Evolutionary conservation across 2,888 invertebrate species (phyloP).

Genomic region (Ethmia dodecea): DNA sequence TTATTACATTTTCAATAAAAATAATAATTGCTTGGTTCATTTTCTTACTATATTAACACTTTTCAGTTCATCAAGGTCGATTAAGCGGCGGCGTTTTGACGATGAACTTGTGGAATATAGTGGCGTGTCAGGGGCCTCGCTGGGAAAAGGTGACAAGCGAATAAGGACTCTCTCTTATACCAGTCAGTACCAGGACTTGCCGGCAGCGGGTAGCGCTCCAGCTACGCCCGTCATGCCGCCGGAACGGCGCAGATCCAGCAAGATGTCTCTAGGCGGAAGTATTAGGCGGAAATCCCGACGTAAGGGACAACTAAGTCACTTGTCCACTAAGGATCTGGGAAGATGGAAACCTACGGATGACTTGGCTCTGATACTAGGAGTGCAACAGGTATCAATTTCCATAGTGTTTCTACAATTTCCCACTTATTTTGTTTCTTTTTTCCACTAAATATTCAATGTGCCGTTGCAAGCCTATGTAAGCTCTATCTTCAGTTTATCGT

Average conservation of each 20-base stretch:
- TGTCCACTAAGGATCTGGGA: slow-evolving; percentile 90
- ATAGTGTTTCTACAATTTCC: too few relatives aligned
- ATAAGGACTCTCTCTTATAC: slow-evolving; percentile 71
- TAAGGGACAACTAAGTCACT: slow-evolving; percentile 81
- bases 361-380: slow-evolving; percentile 93
- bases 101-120: slow-evolving; percentile 98
- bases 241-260: slow-evolving; percentile 52
- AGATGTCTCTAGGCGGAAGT: slow-evolving; percentile 54
- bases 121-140: slow-evolving; percentile 78
- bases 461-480: too few relatives aligned
- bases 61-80: slow-evolving; percentile 92
- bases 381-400: slow-evolving; percentile 89
- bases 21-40: slow-evolving; percentile 3
- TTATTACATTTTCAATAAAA: background rate
- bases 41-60: background rate
- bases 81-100: slow-evolving; percentile 96
- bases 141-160: slow-evolving; percentile 61
- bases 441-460: too few relatives aligned
- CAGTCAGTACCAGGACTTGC: slow-evolving; percentile 71
- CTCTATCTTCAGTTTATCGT: too few relatives aligned
- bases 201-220: slow-evolving; percentile 33
- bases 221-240: slow-evolving; percentile 37
- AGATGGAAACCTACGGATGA: slow-evolving; percentile 99
- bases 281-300: slow-evolving; percentile 73
- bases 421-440: too few relatives aligned